Evolutionary conservation across 2,797 vertebrate genomes (phyloP).

Genomic region (Alcedo atthis): DNA sequence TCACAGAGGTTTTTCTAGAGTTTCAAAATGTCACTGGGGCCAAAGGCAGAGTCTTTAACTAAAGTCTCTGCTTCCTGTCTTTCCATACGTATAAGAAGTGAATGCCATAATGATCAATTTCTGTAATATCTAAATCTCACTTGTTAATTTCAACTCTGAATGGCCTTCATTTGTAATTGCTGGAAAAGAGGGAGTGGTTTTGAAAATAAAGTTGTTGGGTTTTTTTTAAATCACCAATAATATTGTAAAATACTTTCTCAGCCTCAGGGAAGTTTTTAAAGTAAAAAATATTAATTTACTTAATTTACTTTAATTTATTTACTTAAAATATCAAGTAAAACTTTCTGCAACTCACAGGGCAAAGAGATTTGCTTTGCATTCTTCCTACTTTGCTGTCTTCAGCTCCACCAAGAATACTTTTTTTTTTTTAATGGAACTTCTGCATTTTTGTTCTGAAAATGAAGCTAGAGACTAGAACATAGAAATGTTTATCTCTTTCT

Average conservation of each 20-base stretch:
- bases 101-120: neutral
- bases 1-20: neutral
- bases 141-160: neutral
- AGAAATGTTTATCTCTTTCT: neutral
- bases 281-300: too few species aligned
- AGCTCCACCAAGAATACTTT: neutral
- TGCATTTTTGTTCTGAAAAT: neutral
- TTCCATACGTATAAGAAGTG: neutral
- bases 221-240: neutral
- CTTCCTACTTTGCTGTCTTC: neutral
- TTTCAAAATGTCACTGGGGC: neutral
- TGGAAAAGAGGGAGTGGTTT: neutral
- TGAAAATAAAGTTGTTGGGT: neutral
- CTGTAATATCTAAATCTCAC: neutral
- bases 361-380: neutral
- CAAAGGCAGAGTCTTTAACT: neutral
- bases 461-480: neutral
- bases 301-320: too few species aligned
- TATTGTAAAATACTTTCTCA: neutral
- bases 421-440: neutral
- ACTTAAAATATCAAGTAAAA: neutral
- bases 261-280: neutral
- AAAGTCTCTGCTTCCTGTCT: neutral
- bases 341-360: neutral
- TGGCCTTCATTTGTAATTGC: neutral